Percentiles rank a stretch among this genome's conserved stretches.
phyloP scores from a whole-genome alignment of 2,888 invertebrate species.

The Epinotia nisella region DNA sequence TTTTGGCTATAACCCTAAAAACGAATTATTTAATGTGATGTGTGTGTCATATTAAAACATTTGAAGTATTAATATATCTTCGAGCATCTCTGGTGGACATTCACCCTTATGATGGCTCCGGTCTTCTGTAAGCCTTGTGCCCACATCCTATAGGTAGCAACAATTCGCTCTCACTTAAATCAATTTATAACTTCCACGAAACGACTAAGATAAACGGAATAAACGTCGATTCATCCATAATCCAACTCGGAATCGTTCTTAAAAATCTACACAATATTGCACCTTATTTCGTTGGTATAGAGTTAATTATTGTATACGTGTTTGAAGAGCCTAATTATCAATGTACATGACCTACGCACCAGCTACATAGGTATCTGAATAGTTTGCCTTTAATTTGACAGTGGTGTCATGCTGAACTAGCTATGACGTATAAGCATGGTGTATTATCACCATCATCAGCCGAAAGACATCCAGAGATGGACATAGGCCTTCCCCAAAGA shows the following conservation, averaged over 20 bases:
- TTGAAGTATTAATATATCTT: too few relatives aligned
- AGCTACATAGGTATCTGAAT: slow-evolving; percentile 26
- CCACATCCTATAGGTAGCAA: too few relatives aligned
- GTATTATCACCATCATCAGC: background rate
- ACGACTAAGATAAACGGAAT: slow-evolving; percentile 19
- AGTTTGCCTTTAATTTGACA: slow-evolving; percentile 49
- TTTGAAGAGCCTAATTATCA: slow-evolving; percentile 16
- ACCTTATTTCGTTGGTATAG: background rate
- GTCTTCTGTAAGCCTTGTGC: too few relatives aligned
- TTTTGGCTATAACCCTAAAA: too few relatives aligned
- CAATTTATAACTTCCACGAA: slow-evolving; percentile 27
- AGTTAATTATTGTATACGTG: background rate
- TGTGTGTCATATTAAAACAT: too few relatives aligned
- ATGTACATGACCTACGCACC: slow-evolving; percentile 15
- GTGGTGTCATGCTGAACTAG: slow-evolving; percentile 39
- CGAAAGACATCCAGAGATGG: too few relatives aligned
- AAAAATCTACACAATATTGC: background rate
- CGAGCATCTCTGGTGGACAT: too few relatives aligned
- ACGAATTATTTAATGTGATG: too few relatives aligned
- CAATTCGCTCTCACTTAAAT: background rate
- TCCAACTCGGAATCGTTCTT: background rate
- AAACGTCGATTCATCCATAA: slow-evolving; percentile 23
- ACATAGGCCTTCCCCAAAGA: too few relatives aligned
- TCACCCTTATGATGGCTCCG: too few relatives aligned
- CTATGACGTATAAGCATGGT: background rate